Percentiles rank a stretch among this genome's conserved stretches.
Evolutionary conservation across 2,888 invertebrate species (phyloP).

Genomic region (Leptothorax acervorum): DNA sequence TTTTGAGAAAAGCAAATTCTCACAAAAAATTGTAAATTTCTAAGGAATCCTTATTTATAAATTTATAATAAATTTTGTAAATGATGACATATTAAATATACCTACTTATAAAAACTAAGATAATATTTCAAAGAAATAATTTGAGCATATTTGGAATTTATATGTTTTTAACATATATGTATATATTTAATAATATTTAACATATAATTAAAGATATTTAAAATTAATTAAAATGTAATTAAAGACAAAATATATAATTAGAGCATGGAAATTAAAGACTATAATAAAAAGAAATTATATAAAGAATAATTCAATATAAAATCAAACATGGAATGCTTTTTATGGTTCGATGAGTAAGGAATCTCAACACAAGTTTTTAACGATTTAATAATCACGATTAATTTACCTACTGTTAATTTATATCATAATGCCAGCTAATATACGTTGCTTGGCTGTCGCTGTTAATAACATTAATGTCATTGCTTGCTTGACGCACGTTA

Average conservation of each 20-base stretch:
- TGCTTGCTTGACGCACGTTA: constrained; percentile 57
- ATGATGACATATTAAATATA: neutral
- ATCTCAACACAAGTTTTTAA: neutral
- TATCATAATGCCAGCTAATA: constrained; percentile 56
- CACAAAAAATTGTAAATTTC: constrained; percentile 49
- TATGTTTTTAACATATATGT: neutral
- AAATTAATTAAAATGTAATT: neutral
- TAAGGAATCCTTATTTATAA: no score
- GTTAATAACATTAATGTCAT: constrained; percentile 65
- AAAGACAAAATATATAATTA: neutral
- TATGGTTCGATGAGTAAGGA: neutral
- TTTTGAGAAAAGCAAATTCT: constrained; percentile 32
- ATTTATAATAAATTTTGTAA: neutral
- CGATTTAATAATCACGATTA: constrained; percentile 53
- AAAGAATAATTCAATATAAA: neutral
- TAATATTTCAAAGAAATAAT: neutral
- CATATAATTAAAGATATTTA: no score
- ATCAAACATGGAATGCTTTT: neutral
- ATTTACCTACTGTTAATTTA: constrained; percentile 59
- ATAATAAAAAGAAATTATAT: neutral
- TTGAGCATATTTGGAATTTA: neutral
- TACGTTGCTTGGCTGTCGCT: constrained; percentile 53
- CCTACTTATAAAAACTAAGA: neutral
- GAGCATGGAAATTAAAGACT: neutral
- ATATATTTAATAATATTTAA: no score